Percentiles rank a stretch among this genome's conserved stretches.
These are phyloP conservation scores for Rallus crepitans DNA, from an alignment of 2,797 vertebrate species.

Conservation along the genomic window DNA sequence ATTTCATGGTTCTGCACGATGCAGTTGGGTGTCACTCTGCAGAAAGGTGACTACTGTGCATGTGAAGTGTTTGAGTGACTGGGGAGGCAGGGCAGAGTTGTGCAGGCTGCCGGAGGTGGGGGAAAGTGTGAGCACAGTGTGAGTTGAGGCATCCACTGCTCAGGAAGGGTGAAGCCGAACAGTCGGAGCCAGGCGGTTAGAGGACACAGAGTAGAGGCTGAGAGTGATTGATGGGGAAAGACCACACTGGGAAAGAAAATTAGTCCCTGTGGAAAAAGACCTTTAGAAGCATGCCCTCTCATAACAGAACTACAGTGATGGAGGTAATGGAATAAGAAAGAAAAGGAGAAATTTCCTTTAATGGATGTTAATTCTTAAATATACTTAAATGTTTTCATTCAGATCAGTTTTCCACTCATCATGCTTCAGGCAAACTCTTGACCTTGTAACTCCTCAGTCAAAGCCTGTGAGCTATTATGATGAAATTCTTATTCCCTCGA, in stretches of 20 bases:
- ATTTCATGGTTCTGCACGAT: background rate
- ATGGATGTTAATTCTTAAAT: background rate
- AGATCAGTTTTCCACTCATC: background rate
- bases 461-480: background rate
- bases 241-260: background rate
- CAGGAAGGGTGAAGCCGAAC: background rate
- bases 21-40: background rate
- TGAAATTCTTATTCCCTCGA: background rate
- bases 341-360: background rate
- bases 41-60: background rate
- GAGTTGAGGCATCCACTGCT: background rate
- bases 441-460: background rate
- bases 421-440: background rate
- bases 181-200: background rate
- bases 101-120: background rate
- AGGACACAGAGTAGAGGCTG: background rate
- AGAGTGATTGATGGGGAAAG: background rate
- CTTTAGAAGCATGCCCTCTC: background rate
- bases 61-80: conserved; percentile 8
- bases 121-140: background rate
- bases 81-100: background rate
- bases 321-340: background rate
- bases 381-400: background rate
- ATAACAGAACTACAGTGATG: background rate
- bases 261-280: background rate